Conservation (phyloP, 2,797 vertebrate species). For the Hypotaenidia okinawae region DNA sequence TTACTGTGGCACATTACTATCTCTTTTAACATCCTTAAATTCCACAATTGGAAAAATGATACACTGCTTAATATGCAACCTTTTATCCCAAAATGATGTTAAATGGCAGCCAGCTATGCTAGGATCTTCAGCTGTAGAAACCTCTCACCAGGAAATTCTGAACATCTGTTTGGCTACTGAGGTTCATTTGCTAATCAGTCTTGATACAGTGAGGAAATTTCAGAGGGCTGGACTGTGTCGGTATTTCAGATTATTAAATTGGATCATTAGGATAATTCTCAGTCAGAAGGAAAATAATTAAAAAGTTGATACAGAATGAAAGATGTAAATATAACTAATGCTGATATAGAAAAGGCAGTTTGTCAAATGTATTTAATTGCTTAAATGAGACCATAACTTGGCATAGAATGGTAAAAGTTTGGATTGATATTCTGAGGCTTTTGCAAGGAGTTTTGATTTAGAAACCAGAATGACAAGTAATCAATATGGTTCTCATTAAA, state of each 20-base stretch:
- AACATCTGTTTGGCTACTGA: neutral
- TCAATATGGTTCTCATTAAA: constrained; percentile 53
- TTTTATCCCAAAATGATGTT: neutral
- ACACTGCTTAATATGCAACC: neutral
- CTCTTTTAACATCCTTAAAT: neutral
- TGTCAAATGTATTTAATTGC: constrained; percentile 5
- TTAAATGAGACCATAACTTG: neutral
- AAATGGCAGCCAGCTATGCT: neutral
- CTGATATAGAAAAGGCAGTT: neutral
- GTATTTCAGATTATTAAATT: constrained; percentile 4
- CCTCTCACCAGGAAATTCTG: neutral
- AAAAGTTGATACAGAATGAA: neutral
- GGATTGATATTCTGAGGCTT: constrained; percentile 41
- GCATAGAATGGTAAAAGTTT: constrained; percentile 28
- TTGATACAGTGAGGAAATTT: neutral
- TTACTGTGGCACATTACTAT: neutral
- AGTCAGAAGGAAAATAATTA: neutral
- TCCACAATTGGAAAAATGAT: neutral
- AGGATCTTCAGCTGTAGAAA: neutral
- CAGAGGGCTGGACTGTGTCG: neutral
- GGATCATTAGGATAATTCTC: neutral
- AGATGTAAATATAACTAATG: neutral
- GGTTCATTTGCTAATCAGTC: neutral
- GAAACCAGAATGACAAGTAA: constrained; percentile 49
- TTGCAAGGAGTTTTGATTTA: constrained; percentile 50